Conservation (phyloP, 2,797 vertebrate genomes). For the Leuciscus waleckii region DNA sequence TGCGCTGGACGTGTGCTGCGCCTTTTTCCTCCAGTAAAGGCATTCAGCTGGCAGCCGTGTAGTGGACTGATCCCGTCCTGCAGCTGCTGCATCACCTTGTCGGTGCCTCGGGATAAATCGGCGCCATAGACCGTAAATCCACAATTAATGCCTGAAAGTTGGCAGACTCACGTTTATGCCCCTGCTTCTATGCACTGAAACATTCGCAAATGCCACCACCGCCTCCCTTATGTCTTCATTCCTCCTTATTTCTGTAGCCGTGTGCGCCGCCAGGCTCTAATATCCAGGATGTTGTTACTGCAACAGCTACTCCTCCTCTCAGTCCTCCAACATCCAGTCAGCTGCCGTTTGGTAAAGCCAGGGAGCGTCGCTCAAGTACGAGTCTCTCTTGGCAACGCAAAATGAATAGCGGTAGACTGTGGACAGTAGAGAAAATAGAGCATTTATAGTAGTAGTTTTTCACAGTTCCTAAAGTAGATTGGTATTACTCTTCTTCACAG, state of each 20-base stretch:
- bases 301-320: conserved; percentile 58
- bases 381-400: not conserved
- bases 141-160: not conserved
- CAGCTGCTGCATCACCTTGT: conserved; percentile 74
- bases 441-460: not conserved
- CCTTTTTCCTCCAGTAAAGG: conserved; percentile 48
- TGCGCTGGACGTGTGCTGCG: conserved; percentile 40
- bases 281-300: conserved; percentile 66
- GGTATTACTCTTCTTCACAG: not conserved
- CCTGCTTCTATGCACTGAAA: not conserved
- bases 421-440: not conserved
- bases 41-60: conserved; percentile 63
- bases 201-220: conserved; percentile 24
- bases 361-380: conserved; percentile 58
- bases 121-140: conserved; percentile 36
- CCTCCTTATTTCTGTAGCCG: conserved; percentile 36
- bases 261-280: conserved; percentile 52
- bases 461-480: not conserved
- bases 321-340: conserved; percentile 55
- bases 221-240: not conserved
- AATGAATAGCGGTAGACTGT: not conserved
- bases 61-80: conserved; percentile 60
- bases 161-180: conserved; percentile 15
- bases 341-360: conserved; percentile 46
- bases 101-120: conserved; percentile 66